These are phyloP conservation scores for Drosophila guanche DNA, from an alignment of 1,140 invertebrate species.

Conservation along the genomic window DNA sequence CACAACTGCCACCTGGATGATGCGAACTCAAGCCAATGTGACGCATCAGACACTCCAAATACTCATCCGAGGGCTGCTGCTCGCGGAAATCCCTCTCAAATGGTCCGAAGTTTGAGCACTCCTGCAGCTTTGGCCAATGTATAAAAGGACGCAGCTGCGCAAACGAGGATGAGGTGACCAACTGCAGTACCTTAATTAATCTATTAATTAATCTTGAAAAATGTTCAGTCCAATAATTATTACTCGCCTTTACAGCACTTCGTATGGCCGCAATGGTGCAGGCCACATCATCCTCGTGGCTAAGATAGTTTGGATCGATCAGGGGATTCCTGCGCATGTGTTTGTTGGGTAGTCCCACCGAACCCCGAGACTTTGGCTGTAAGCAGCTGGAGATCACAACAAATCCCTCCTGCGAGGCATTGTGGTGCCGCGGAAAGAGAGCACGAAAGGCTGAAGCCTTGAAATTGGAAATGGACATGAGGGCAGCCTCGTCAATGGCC, in stretches of 20 bases:
- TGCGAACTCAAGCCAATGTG: constrained; percentile 87
- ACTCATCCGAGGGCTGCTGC: constrained; percentile 84
- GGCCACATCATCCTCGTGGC: constrained; percentile 85
- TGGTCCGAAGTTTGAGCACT: constrained; percentile 84
- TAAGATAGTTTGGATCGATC: constrained; percentile 91
- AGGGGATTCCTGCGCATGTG: constrained; percentile 86
- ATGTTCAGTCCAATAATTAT: background rate
- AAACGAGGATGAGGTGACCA: constrained; percentile 85
- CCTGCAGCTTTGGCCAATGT: constrained; percentile 87
- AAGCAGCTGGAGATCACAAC: constrained; percentile 87
- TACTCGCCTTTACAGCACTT: constrained; percentile 84
- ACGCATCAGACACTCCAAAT: constrained; percentile 87
- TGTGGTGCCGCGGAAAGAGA: constrained; percentile 87
- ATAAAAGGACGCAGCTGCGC: constrained; percentile 86
- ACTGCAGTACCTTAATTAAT: constrained; percentile 2
- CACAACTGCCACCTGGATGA: constrained; percentile 88
- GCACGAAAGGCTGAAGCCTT: constrained; percentile 86
- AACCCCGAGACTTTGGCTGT: constrained; percentile 88
- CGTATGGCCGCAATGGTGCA: constrained; percentile 87
- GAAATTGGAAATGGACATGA: constrained; percentile 88
- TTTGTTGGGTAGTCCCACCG: constrained; percentile 85
- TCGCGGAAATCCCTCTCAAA: constrained; percentile 64
- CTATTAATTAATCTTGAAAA: background rate
- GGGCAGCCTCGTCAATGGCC: constrained; percentile 87
- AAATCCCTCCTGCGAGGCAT: constrained; percentile 87